phyloP scores from a whole-genome alignment of 2,797 vertebrate species.

The Coregonus sp. region DNA sequence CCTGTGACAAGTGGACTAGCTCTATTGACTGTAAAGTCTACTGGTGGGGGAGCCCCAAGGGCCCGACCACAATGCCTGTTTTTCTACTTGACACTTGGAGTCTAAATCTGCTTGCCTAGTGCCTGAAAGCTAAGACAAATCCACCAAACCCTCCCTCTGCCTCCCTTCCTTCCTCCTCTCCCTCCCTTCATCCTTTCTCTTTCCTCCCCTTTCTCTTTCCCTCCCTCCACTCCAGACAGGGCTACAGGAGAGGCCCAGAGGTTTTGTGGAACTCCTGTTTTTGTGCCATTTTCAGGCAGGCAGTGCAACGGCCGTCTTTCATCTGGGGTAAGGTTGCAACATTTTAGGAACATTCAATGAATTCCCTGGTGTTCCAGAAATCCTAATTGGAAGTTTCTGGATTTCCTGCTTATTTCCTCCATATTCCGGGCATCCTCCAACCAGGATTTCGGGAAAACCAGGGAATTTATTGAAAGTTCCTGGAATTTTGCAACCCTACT shows the following conservation, averaged over 20 bases:
- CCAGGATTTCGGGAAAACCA: too few species aligned
- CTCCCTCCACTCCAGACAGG: constrained; percentile 56
- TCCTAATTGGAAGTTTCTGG: too few species aligned
- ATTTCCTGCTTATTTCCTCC: too few species aligned
- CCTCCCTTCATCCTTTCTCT: constrained; percentile 37
- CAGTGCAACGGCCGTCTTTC: constrained; percentile 43
- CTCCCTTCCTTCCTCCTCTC: constrained; percentile 34
- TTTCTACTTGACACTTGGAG: constrained; percentile 79
- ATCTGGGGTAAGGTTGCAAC: constrained; percentile 19
- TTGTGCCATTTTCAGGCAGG: constrained; percentile 57
- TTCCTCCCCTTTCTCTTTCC: constrained; percentile 9
- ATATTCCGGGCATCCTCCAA: too few species aligned
- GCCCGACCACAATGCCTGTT: constrained; percentile 72
- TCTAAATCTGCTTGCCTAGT: constrained; percentile 73
- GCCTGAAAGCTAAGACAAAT: constrained; percentile 72
- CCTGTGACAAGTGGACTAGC: constrained; percentile 81
- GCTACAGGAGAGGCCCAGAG: constrained; percentile 50
- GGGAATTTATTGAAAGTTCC: too few species aligned
- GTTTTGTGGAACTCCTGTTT: constrained; percentile 61
- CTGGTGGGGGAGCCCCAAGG: constrained; percentile 64
- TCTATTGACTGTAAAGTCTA: constrained; percentile 85
- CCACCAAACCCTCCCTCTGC: constrained; percentile 23
- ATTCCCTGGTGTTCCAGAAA: too few species aligned
- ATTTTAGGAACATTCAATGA: too few species aligned
- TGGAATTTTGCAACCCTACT: too few species aligned